Percentiles rank a stretch among this genome's conserved stretches.
Evolutionary conservation across 2,113 vertebrate genomes (phyloP).

Genomic region (Ophthalmolycus amberensis): DNA sequence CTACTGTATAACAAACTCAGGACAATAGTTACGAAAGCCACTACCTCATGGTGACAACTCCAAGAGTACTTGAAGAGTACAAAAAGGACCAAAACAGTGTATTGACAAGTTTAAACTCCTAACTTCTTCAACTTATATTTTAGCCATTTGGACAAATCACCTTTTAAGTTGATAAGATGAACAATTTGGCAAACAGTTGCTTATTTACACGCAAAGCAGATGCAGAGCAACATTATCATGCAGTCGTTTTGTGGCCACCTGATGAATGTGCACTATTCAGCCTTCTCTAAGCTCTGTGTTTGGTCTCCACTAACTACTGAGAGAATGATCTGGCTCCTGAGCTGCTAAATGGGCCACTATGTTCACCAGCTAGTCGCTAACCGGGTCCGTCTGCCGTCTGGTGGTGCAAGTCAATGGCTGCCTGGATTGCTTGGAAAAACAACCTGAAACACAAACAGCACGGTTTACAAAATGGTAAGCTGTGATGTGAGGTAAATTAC

Average conservation of each 20-base stretch:
- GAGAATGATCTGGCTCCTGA: not conserved
- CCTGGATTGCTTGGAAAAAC: not conserved
- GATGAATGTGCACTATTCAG: not conserved
- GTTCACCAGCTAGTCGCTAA: not conserved
- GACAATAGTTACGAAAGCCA: not conserved
- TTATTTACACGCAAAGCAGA: not conserved
- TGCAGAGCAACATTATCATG: not conserved
- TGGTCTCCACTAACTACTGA: not conserved
- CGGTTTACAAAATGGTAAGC: not conserved
- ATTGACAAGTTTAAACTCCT: not conserved
- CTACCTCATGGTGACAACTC: not conserved
- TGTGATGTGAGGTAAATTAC: not conserved
- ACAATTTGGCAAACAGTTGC: not conserved
- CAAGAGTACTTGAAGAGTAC: not conserved
- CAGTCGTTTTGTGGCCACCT: not conserved
- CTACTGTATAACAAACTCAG: slow-evolving; percentile 10
- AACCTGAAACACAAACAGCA: not conserved
- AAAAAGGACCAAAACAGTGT: not conserved
- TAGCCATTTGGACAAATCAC: not conserved
- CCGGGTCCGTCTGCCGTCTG: not conserved
- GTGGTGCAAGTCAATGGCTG: not conserved
- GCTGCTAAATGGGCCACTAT: not conserved
- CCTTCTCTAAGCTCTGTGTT: not conserved
- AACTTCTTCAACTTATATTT: not conserved
- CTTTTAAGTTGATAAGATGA: not conserved